phyloP scores from a whole-genome alignment of 2,888 invertebrate species.

The Ormyrus rosae region DNA sequence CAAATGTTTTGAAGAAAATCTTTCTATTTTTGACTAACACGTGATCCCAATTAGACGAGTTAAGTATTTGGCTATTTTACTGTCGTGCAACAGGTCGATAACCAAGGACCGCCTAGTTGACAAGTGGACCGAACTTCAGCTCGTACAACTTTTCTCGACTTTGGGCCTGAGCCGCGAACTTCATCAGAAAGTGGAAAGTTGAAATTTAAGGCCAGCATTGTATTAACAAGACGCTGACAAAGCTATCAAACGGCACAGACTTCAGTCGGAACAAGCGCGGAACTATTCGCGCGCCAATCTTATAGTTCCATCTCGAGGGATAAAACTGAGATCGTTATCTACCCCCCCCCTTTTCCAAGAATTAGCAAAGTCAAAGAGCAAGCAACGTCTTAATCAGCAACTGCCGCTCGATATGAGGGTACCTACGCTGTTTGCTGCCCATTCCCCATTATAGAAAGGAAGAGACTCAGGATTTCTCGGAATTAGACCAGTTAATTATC shows the following conservation, averaged over 20 bases:
- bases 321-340: neutral
- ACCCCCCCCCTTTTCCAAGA: neutral
- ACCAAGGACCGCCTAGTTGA: too few relatives aligned
- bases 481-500: conserved; percentile 20
- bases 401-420: conserved; percentile 1
- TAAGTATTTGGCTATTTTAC: too few relatives aligned
- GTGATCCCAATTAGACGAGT: too few relatives aligned
- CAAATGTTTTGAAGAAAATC: too few relatives aligned
- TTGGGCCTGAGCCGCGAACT: too few relatives aligned
- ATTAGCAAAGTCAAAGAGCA: conserved; percentile 26
- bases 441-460: neutral
- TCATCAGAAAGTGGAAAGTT: neutral
- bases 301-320: neutral
- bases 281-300: neutral
- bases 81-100: too few relatives aligned
- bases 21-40: too few relatives aligned
- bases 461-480: neutral
- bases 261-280: neutral
- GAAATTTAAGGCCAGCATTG: neutral
- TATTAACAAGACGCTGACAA: too few relatives aligned
- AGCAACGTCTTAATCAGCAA: conserved; percentile 20
- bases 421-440: too few relatives aligned
- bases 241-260: neutral
- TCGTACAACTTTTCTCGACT: too few relatives aligned
- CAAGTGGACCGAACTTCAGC: too few relatives aligned